Evolutionary conservation across 2,797 vertebrate genomes (phyloP).

Genomic region (Bradypodion ventrale): DNA sequence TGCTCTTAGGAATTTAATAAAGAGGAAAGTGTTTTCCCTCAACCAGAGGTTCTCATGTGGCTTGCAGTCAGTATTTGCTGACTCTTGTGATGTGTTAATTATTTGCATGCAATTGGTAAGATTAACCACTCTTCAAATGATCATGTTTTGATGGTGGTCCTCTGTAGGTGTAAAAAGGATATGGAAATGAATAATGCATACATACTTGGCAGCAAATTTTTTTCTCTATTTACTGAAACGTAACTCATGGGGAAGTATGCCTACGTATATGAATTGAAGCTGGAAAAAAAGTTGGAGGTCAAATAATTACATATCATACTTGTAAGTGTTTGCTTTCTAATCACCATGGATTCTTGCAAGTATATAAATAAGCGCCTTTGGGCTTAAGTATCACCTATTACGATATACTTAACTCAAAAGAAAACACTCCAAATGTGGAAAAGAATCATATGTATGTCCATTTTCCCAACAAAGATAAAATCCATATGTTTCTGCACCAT

Average conservation of each 20-base stretch:
- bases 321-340: neutral
- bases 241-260: neutral
- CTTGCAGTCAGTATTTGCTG: neutral
- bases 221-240: neutral
- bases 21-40: neutral
- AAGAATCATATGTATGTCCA: too few relatives aligned
- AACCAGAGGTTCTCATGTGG: neutral
- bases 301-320: neutral
- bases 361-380: neutral
- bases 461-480: neutral
- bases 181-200: neutral
- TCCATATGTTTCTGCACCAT: neutral
- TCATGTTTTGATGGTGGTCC: neutral
- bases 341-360: neutral
- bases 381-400: neutral
- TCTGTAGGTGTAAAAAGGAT: neutral
- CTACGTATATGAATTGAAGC: neutral
- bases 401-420: neutral
- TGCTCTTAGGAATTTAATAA: neutral
- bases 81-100: neutral
- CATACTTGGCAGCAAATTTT: neutral
- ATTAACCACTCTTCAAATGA: neutral
- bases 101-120: neutral
- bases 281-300: neutral
- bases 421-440: neutral